Evolutionary conservation across 2,113 vertebrate species (phyloP).

Genomic region (Meriones unguiculatus): DNA sequence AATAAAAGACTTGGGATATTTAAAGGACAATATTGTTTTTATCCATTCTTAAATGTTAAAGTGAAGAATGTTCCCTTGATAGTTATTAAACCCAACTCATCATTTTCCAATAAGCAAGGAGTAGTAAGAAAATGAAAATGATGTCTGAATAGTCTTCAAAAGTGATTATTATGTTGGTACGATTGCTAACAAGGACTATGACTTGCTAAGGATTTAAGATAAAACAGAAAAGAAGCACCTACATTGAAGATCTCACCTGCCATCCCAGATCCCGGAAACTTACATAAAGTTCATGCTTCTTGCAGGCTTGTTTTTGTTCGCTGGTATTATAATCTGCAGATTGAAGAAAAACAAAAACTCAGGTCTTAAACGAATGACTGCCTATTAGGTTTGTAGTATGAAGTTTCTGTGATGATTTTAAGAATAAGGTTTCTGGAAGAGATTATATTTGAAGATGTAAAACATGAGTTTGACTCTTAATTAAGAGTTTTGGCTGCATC

Average conservation of each 20-base stretch:
- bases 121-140: slow-evolving; percentile 3
- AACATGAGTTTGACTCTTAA: not conserved
- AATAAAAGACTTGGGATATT: not conserved
- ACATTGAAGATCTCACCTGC: slow-evolving; percentile 90
- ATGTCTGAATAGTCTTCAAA: not conserved
- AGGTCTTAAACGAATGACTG: slow-evolving; percentile 44
- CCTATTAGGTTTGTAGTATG: not conserved
- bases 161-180: not conserved
- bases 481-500: not conserved
- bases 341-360: slow-evolving; percentile 58
- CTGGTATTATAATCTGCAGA: slow-evolving; percentile 95
- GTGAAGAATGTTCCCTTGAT: not conserved
- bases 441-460: not conserved
- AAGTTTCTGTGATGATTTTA: not conserved
- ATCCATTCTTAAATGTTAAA: not conserved
- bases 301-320: slow-evolving; percentile 99
- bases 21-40: not conserved
- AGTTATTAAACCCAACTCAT: not conserved
- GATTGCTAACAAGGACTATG: not conserved
- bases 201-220: not conserved
- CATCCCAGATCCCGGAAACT: slow-evolving; percentile 98
- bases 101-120: not conserved
- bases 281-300: slow-evolving; percentile 99
- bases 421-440: not conserved
- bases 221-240: not conserved